These are phyloP conservation scores for Drosophila atroscutellata DNA, from an alignment of 2,888 invertebrate species.

Conservation along the genomic window DNA sequence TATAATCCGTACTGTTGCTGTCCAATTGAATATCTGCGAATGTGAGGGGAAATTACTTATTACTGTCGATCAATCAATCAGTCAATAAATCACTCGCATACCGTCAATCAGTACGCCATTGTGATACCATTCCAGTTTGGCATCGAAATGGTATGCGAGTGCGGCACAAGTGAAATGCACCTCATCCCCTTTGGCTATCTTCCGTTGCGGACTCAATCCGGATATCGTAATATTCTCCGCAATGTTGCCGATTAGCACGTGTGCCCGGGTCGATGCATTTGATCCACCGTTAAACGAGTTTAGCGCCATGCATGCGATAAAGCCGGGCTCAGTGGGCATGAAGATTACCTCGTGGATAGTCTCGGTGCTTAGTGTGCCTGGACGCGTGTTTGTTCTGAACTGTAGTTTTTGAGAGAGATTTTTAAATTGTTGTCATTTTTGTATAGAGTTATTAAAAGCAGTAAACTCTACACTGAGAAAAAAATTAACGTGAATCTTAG, in stretches of 20 bases:
- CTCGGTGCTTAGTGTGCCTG: slow-evolving; percentile 71
- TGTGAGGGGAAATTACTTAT: background rate
- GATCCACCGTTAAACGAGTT: slow-evolving; percentile 84
- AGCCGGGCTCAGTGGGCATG: slow-evolving; percentile 84
- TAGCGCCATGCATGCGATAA: slow-evolving; percentile 84
- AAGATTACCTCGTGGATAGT: slow-evolving; percentile 83
- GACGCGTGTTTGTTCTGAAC: slow-evolving; percentile 59
- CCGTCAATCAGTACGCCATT: slow-evolving; percentile 66
- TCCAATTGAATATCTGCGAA: slow-evolving; percentile 57
- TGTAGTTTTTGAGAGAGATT: slow-evolving; percentile 7
- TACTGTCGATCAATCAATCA: background rate
- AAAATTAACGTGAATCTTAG: background rate
- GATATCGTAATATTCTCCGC: slow-evolving; percentile 84
- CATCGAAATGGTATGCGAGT: slow-evolving; percentile 86
- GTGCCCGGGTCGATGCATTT: slow-evolving; percentile 65
- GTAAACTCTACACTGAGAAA: background rate
- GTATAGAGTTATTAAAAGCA: background rate
- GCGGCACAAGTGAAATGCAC: slow-evolving; percentile 87
- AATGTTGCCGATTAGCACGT: slow-evolving; percentile 82
- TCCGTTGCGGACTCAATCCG: slow-evolving; percentile 82
- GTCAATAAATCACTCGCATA: slow-evolving; percentile 39
- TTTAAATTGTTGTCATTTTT: background rate
- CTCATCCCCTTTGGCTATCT: slow-evolving; percentile 86
- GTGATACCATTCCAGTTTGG: slow-evolving; percentile 86
- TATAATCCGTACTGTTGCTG: slow-evolving; percentile 73